These are phyloP conservation scores for Takifugu rubripes DNA, from an alignment of 2,797 vertebrate species.

Conservation along the genomic window DNA sequence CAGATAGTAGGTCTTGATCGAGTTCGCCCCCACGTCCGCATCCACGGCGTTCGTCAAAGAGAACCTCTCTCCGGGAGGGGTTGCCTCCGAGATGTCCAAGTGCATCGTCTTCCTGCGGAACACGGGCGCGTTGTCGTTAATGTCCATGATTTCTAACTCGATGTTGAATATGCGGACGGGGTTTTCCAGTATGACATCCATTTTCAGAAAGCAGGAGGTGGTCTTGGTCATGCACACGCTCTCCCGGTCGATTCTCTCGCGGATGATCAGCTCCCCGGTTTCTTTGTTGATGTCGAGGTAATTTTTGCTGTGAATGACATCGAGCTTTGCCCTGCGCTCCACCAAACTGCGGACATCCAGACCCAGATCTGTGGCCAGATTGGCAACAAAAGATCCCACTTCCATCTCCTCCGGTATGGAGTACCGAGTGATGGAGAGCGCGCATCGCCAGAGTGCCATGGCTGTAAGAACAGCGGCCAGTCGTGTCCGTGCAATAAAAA, in stretches of 20 bases:
- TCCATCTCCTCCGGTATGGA: conserved; percentile 83
- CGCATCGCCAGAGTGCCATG: conserved; percentile 61
- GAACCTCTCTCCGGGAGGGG: conserved; percentile 78
- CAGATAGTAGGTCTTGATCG: conserved; percentile 80
- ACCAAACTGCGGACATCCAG: conserved; percentile 71
- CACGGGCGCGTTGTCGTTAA: conserved; percentile 80
- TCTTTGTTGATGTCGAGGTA: conserved; percentile 79
- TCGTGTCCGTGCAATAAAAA: conserved; percentile 37
- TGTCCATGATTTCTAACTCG: conserved; percentile 80
- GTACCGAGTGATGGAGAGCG: conserved; percentile 74
- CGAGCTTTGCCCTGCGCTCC: conserved; percentile 75
- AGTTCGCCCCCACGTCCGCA: conserved; percentile 80
- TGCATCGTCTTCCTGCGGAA: conserved; percentile 79
- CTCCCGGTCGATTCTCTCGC: conserved; percentile 78
- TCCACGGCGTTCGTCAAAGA: conserved; percentile 83
- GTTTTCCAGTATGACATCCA: conserved; percentile 76
- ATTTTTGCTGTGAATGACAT: conserved; percentile 76
- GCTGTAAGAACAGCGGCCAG: conserved; percentile 47
- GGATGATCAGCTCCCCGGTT: conserved; percentile 75
- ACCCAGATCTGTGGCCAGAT: conserved; percentile 78
- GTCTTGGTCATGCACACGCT: conserved; percentile 74
- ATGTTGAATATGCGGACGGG: conserved; percentile 80
- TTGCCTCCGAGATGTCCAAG: conserved; percentile 79
- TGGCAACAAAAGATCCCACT: conserved; percentile 78
- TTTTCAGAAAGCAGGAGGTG: conserved; percentile 78